Conservation (phyloP, 2,113 vertebrate species). For the Natator depressus region DNA sequence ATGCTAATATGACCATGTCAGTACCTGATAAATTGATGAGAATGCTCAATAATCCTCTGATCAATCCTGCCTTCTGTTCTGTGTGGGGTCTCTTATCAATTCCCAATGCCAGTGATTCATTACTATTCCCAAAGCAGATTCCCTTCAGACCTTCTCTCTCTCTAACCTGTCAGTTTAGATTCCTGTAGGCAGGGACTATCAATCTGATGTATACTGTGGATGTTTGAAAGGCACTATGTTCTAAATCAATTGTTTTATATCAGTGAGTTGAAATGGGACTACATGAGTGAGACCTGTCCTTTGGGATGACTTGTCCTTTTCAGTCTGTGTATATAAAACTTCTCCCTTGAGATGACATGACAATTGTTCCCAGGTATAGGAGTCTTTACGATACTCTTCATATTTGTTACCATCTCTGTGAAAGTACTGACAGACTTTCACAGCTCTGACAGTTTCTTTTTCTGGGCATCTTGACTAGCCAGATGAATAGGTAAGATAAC, state of each 20-base stretch:
- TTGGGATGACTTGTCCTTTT: background rate
- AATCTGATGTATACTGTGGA: background rate
- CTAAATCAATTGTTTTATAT: background rate
- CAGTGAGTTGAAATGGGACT: background rate
- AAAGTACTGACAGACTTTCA: background rate
- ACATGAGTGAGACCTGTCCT: background rate
- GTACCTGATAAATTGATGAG: background rate
- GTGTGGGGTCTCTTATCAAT: background rate
- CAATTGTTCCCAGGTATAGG: background rate
- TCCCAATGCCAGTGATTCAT: background rate
- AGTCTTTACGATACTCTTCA: conserved; percentile 4
- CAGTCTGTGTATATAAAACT: background rate
- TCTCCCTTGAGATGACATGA: background rate
- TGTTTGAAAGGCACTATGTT: background rate
- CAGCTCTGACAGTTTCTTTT: background rate
- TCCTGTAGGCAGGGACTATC: background rate
- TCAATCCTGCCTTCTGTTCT: background rate
- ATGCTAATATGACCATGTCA: background rate
- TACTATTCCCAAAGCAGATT: background rate
- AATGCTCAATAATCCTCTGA: background rate
- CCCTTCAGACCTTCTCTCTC: background rate
- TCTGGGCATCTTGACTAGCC: background rate
- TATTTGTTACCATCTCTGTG: background rate
- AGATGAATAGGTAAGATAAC: conserved; percentile 15
- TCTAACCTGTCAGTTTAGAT: background rate